Evolutionary conservation across 2,888 invertebrate genomes (phyloP).

Genomic region (Bugulina stolonifera): DNA sequence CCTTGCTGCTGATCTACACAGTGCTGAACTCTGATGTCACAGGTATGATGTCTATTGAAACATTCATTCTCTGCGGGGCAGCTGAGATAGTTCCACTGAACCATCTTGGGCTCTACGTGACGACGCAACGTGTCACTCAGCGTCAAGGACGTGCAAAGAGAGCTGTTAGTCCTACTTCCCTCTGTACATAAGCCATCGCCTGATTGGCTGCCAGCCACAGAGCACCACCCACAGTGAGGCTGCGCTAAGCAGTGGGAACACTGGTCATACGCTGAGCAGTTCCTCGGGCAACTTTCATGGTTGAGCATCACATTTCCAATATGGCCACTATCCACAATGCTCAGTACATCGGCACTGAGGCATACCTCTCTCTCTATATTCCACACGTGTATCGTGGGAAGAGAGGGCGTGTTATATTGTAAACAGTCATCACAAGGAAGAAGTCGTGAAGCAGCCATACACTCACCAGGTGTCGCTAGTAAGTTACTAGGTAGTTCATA

Average conservation of each 20-base stretch:
- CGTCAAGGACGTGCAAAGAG: neutral
- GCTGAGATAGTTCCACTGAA: constrained; percentile 53
- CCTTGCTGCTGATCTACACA: constrained; percentile 65
- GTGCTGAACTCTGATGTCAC: constrained; percentile 76
- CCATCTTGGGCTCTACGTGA: neutral
- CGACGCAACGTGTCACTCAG: neutral
- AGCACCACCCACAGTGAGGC: constrained; percentile 92
- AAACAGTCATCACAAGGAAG: too few relatives aligned
- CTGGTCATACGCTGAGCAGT: constrained; percentile 74
- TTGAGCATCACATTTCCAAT: constrained; percentile 39
- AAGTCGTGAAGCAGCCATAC: too few relatives aligned
- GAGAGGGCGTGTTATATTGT: too few relatives aligned
- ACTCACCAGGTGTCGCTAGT: too few relatives aligned
- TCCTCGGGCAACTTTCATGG: constrained; percentile 71
- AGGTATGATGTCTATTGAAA: constrained; percentile 80
- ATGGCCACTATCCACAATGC: constrained; percentile 12
- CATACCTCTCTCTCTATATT: neutral
- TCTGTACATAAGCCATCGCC: constrained; percentile 75
- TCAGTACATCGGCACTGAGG: neutral
- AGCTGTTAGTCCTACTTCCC: constrained; percentile 55
- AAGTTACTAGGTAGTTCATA: too few relatives aligned
- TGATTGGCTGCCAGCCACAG: constrained; percentile 55
- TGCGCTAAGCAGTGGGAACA: constrained; percentile 80
- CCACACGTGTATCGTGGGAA: neutral
- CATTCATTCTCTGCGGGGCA: constrained; percentile 93